Percentiles rank a stretch among this genome's conserved stretches.
These are phyloP conservation scores for Scaptomyza parva DNA, from an alignment of 2,888 invertebrate species.

Conservation along the genomic window DNA sequence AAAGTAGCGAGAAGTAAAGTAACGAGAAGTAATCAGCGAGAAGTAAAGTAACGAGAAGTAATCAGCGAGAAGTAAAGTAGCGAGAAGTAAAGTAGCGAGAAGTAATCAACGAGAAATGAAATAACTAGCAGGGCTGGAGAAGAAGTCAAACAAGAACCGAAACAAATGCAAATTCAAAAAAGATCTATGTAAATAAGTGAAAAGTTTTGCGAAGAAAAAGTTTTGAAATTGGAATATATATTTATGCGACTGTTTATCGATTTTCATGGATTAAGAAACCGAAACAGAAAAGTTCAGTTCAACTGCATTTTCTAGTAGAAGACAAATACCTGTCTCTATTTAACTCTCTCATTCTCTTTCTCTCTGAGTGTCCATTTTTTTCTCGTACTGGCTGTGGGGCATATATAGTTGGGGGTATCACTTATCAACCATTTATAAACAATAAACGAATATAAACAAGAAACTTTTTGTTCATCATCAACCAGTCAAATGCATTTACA, in stretches of 20 bases:
- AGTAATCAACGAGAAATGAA: too few species aligned
- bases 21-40: too few species aligned
- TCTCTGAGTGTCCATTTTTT: background rate
- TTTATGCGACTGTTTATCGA: slow-evolving; percentile 50
- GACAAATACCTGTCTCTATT: slow-evolving; percentile 44
- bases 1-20: too few species aligned
- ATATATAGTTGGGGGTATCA: slow-evolving; percentile 56
- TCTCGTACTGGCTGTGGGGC: slow-evolving; percentile 16
- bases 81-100: too few species aligned
- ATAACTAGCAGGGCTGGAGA: too few species aligned
- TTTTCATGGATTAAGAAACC: slow-evolving; percentile 37
- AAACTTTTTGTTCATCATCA: slow-evolving; percentile 66
- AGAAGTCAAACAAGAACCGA: too few species aligned
- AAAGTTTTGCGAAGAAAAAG: slow-evolving; percentile 28
- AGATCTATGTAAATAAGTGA: too few species aligned
- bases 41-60: too few species aligned
- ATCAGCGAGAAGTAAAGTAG: too few species aligned
- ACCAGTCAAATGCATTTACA: slow-evolving; percentile 71
- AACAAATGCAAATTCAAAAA: too few species aligned
- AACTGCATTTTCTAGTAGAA: slow-evolving; percentile 21
- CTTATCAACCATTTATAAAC: slow-evolving; percentile 78
- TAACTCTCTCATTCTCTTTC: background rate
- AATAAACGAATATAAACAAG: slow-evolving; percentile 79
- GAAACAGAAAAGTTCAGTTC: slow-evolving; percentile 23
- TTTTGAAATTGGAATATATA: slow-evolving; percentile 33